Evolutionary conservation across 2,797 vertebrate genomes (phyloP).

Genomic region (Manis javanica): DNA sequence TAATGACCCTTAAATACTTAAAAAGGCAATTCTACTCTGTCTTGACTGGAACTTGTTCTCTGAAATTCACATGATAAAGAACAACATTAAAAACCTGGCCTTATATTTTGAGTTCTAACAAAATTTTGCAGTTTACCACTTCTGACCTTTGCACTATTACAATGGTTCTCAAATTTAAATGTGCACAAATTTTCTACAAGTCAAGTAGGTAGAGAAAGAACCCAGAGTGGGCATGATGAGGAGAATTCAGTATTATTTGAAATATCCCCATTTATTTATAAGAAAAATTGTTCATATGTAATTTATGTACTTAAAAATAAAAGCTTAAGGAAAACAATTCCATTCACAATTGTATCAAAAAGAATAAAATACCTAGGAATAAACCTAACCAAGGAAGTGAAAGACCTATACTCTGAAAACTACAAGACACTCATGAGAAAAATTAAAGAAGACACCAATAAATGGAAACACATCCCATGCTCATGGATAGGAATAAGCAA

Average conservation of each 20-base stretch:
- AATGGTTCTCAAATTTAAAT: not conserved
- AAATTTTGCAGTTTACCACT: not conserved
- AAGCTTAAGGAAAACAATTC: not conserved
- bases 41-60: not conserved
- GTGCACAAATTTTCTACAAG: not conserved
- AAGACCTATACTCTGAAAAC: too few relatives aligned
- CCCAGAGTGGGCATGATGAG: not conserved
- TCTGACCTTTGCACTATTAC: not conserved
- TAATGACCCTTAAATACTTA: slow-evolving; percentile 13
- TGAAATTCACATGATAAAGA: not conserved
- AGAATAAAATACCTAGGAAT: too few relatives aligned
- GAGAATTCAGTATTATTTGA: not conserved
- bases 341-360: too few relatives aligned
- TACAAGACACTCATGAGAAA: too few relatives aligned
- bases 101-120: not conserved
- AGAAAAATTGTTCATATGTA: not conserved
- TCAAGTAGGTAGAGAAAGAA: not conserved
- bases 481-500: too few relatives aligned
- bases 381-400: too few relatives aligned
- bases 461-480: too few relatives aligned
- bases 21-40: slow-evolving; percentile 2
- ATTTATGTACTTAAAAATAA: slow-evolving; percentile 10
- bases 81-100: not conserved
- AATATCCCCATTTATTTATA: not conserved
- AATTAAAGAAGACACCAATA: too few relatives aligned